phyloP scores from a whole-genome alignment of 23 tunicate genomes.

The Diplosoma virens region DNA sequence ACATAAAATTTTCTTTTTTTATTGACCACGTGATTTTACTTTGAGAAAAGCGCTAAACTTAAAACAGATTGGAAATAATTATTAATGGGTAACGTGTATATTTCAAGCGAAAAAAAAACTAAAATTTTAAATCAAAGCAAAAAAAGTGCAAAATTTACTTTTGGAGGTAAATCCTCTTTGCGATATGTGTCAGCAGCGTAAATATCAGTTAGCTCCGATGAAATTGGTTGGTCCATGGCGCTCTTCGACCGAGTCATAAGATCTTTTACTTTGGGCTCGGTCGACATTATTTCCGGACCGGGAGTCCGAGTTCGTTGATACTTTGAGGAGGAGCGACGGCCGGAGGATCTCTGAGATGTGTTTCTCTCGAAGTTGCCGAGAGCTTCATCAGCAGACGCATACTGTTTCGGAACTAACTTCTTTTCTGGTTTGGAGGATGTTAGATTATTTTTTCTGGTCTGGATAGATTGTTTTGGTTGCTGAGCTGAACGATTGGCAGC shows the following conservation, averaged over 20 bases:
- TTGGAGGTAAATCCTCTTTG: no score
- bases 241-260: slow-evolving; percentile 62
- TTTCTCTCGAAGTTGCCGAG: neutral
- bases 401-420: neutral
- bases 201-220: neutral
- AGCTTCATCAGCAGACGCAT: neutral
- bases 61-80: no score
- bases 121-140: no score
- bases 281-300: slow-evolving; percentile 67
- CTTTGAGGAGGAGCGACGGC: slow-evolving; percentile 38
- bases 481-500: no score
- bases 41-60: no score
- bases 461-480: no score
- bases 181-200: neutral
- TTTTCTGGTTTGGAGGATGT: neutral
- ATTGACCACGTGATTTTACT: no score
- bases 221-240: slow-evolving; percentile 74
- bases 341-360: neutral
- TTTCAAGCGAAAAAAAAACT: no score
- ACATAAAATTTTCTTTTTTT: no score
- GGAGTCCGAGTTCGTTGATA: slow-evolving; percentile 72
- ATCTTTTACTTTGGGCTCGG: slow-evolving; percentile 27
- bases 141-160: no score
- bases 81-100: no score
- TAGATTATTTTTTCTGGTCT: neutral